These are phyloP conservation scores for Odocoileus hemionus DNA, from an alignment of 2,113 vertebrate species.

Conservation along the genomic window DNA sequence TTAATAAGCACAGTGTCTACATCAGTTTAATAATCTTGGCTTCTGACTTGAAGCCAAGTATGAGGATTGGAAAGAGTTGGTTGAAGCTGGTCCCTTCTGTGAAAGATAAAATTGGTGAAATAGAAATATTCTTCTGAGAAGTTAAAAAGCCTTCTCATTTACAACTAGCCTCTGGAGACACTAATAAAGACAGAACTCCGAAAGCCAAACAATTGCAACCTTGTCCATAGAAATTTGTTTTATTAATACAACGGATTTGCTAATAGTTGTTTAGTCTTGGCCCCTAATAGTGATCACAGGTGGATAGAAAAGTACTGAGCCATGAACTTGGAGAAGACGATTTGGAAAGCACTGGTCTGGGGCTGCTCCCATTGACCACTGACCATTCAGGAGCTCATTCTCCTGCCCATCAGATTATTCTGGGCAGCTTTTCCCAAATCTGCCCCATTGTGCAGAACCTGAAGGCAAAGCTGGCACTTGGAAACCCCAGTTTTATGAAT, in stretches of 20 bases:
- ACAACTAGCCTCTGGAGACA: neutral
- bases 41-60: constrained; percentile 13
- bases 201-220: neutral
- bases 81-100: neutral
- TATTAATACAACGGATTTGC: neutral
- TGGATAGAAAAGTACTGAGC: neutral
- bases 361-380: constrained; percentile 2
- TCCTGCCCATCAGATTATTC: constrained; percentile 62
- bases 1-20: constrained; percentile 25
- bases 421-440: constrained; percentile 61
- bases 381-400: constrained; percentile 54
- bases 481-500: constrained; percentile 75
- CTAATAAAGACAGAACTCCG: neutral
- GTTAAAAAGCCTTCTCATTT: neutral
- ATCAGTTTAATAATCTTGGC: neutral
- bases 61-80: neutral
- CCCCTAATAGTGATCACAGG: neutral
- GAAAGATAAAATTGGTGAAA: constrained; percentile 13
- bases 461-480: constrained; percentile 69
- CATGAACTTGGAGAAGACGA: neutral
- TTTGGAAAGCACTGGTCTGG: neutral
- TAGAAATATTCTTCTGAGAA: constrained; percentile 7
- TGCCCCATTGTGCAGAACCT: constrained; percentile 41
- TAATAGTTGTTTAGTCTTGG: neutral
- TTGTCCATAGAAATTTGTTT: neutral